Evolutionary conservation across 2,888 invertebrate genomes (phyloP).

Genomic region (Cheilosia urbana): DNA sequence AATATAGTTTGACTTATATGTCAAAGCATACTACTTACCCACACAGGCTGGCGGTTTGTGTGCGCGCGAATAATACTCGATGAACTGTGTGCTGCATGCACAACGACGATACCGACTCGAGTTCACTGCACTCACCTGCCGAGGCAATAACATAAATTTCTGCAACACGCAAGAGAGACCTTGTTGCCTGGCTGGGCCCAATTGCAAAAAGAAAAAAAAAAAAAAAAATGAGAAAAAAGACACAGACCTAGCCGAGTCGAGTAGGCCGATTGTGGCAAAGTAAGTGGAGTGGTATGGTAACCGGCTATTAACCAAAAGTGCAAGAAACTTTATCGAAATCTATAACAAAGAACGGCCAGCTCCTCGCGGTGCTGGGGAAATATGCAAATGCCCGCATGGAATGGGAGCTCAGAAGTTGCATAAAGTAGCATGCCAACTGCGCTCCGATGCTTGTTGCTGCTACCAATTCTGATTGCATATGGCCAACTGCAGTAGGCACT

Average conservation of each 20-base stretch:
- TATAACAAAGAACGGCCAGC: constrained; percentile 70
- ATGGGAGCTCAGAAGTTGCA: constrained; percentile 70
- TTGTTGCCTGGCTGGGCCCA: constrained; percentile 69
- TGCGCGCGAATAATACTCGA: constrained; percentile 41
- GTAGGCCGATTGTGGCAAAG: constrained; percentile 43
- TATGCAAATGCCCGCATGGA: constrained; percentile 74
- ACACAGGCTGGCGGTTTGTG: constrained; percentile 1
- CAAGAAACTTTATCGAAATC: constrained; percentile 75
- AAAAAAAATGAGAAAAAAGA: constrained; percentile 12
- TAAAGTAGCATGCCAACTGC: constrained; percentile 31
- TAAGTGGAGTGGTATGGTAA: constrained; percentile 60
- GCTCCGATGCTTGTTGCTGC: constrained; percentile 38
- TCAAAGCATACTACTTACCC: constrained; percentile 28
- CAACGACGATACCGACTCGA: constrained; percentile 31
- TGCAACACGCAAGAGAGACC: constrained; percentile 74
- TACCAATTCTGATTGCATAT: constrained; percentile 10
- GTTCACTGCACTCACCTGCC: constrained; percentile 76
- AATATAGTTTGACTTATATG: constrained; percentile 40
- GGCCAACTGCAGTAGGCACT: neutral
- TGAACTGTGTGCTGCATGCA: constrained; percentile 56
- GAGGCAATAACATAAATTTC: constrained; percentile 68
- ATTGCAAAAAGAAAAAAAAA: constrained; percentile 43
- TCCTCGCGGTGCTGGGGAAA: constrained; percentile 42
- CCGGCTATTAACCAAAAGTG: constrained; percentile 72
- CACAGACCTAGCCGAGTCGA: constrained; percentile 36